Evolutionary conservation across 2,888 invertebrate species (phyloP), one percentile per base, ranked within the genome.

Genomic region (Tryphoninae sp.): DNA sequence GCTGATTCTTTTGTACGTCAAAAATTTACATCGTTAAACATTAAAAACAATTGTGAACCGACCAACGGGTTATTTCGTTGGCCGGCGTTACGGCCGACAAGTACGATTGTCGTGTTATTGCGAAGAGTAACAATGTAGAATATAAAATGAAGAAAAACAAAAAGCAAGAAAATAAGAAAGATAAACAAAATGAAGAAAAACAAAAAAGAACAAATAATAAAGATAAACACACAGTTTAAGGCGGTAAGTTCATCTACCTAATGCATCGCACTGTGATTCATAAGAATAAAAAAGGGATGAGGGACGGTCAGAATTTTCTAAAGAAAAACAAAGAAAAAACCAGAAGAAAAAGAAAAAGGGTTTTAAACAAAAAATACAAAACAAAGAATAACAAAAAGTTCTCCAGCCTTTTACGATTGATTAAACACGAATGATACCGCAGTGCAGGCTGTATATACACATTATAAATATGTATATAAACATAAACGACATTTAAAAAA

Each of bases 201-300:
- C 1, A 45, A 51, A 51, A 13, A 33, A 59, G 59, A 61, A 19
- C 11, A 53, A 42, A 59, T n/a, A 40, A 62, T 16, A 40, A 62
- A 16, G n/a, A 62, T 19, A 16, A 73, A 73, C 22, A 78, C 75
- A 80, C 81, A 80, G 81, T 73, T 68, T 65, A 68, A 81, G 78
- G 73, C 81, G 83, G 74, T 78, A 76, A 83, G 78, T 81, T 83
- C 78, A 76, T 83, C 78, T 83, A 83, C 81, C 83, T 83, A 81
- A 81, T 81, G 74, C 81, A 83, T 81, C 83, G 83, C 83, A 81
- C 83, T 83, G 83, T 81, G 81, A 83, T 83, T 83, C 69, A 82
- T 77, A 76, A 73, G 76, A 82, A 73, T 82, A 65, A 76, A 69
- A 19, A 59, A 65, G 42, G 73, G 58, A 64, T 64, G 69, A 33